Evolutionary conservation across 2,113 vertebrate genomes (phyloP).

Genomic region (Limanda limanda): DNA sequence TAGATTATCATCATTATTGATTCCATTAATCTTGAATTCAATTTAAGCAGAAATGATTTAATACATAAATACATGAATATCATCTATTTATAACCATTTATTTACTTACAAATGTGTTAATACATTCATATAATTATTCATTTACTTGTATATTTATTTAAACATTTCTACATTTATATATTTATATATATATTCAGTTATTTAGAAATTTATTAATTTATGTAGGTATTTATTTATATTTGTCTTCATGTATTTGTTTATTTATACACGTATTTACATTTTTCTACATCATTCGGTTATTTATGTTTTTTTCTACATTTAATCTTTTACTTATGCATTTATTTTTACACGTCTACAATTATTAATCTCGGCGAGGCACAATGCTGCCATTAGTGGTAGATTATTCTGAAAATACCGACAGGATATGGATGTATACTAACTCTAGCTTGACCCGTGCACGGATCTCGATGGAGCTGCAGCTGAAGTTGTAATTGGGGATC

Average conservation of each 20-base stretch:
- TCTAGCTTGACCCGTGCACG: background rate
- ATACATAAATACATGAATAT: no score
- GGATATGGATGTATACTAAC: background rate
- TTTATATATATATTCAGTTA: no score
- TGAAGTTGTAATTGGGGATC: conserved; percentile 32
- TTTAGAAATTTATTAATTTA: no score
- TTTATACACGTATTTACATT: background rate
- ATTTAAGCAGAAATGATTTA: no score
- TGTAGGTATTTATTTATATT: background rate
- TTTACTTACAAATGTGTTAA: no score
- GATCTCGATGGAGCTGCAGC: conserved; percentile 16
- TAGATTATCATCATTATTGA: no score
- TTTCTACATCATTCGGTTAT: background rate
- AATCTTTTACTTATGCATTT: background rate
- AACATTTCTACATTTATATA: no score
- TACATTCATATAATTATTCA: no score
- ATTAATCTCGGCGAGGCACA: background rate
- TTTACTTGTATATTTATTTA: no score
- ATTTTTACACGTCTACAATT: background rate
- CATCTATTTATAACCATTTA: no score
- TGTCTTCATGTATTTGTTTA: background rate
- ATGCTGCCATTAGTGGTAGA: background rate
- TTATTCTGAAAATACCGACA: conserved; percentile 42
- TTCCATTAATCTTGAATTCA: no score
- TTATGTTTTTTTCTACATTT: background rate